phyloP scores from a whole-genome alignment of 2,797 vertebrate species.

The Streptopelia turtur region DNA sequence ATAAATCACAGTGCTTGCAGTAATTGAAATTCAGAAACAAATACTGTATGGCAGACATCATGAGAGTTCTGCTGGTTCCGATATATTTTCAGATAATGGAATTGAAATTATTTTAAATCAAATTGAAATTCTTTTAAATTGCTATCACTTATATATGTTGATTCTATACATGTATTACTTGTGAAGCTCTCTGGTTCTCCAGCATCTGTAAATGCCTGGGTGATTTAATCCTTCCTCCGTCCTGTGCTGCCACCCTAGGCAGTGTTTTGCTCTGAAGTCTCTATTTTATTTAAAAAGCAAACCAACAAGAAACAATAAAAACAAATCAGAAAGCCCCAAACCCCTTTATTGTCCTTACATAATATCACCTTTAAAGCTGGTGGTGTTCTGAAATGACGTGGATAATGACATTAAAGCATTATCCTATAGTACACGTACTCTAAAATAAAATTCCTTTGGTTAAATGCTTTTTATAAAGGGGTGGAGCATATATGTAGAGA shows the following conservation, averaged over 20 bases:
- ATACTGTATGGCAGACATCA: not conserved
- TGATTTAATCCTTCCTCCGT: constrained; percentile 26
- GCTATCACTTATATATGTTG: not conserved
- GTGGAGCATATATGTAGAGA: not conserved
- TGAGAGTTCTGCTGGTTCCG: constrained; percentile 18
- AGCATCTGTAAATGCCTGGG: not conserved
- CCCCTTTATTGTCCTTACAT: not conserved
- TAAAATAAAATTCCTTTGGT: not conserved
- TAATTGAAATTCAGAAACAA: constrained; percentile 57
- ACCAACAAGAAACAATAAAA: not conserved
- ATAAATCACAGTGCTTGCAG: constrained; percentile 64
- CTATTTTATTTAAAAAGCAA: constrained; percentile 8
- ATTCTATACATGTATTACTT: constrained; percentile 10
- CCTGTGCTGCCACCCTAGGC: not conserved
- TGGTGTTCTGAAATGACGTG: constrained; percentile 20
- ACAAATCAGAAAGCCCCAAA: not conserved
- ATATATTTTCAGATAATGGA: constrained; percentile 10
- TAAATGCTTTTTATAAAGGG: not conserved
- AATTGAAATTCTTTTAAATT: not conserved
- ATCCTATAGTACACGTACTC: not conserved
- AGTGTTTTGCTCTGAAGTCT: not conserved
- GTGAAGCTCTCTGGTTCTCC: not conserved
- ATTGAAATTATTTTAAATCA: not conserved
- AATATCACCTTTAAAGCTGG: not conserved
- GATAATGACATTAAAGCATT: constrained; percentile 2